phyloP scores from a whole-genome alignment of 2,888 invertebrate genomes.

The Phengaris arion region DNA sequence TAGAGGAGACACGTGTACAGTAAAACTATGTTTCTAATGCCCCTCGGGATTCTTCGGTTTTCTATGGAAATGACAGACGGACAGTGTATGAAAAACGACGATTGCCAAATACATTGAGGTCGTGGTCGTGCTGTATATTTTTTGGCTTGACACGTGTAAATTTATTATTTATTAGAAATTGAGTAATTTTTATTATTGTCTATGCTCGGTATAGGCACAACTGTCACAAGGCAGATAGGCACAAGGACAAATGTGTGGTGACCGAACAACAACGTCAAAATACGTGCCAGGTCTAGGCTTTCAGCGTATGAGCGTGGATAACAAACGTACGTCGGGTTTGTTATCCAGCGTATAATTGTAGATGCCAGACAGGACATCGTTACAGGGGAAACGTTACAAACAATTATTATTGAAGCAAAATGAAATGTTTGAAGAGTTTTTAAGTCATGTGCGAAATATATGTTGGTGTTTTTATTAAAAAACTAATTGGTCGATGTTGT shows the following conservation, averaged over 20 bases:
- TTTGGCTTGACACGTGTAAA: background rate
- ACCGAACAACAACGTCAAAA: background rate
- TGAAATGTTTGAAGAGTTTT: background rate
- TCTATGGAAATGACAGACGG: too few species aligned
- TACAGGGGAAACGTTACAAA: conserved; percentile 3
- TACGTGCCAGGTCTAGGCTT: background rate
- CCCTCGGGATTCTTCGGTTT: too few species aligned
- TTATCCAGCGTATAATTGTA: conserved; percentile 13
- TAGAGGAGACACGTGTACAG: too few species aligned
- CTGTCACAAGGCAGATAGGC: too few species aligned
- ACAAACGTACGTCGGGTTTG: conserved; percentile 2
- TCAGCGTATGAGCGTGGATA: background rate
- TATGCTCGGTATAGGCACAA: background rate
- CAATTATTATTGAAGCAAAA: conserved; percentile 7
- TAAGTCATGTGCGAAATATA: background rate
- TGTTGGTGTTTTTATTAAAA: too few species aligned
- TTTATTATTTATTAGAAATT: background rate
- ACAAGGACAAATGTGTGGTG: background rate
- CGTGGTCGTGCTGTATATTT: too few species aligned
- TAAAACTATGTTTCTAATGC: too few species aligned
- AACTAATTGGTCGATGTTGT: too few species aligned
- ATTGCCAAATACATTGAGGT: too few species aligned
- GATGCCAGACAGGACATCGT: background rate
- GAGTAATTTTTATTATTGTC: too few species aligned
- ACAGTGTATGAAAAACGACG: too few species aligned